Conservation (phyloP, 1,140 invertebrate species). For the Cheumatopsyche charites region DNA sequence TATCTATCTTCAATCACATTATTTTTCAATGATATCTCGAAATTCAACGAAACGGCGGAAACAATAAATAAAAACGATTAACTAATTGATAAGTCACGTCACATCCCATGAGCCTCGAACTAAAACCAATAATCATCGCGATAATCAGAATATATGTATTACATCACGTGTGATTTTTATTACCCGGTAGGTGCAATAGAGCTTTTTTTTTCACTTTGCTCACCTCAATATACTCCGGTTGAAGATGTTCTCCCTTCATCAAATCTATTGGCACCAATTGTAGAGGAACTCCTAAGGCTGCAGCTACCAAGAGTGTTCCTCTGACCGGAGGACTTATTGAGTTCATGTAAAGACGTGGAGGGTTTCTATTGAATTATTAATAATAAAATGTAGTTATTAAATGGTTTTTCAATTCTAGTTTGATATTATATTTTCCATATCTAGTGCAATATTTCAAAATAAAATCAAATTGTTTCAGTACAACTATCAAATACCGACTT, state of each 20-base stretch:
- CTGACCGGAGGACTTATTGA: constrained; percentile 61
- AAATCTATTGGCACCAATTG: constrained; percentile 63
- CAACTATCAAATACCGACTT: no score
- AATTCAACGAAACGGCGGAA: background rate
- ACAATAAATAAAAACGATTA: no score
- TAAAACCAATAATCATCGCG: no score
- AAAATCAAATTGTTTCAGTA: no score
- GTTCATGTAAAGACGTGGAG: constrained; percentile 42
- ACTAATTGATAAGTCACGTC: no score
- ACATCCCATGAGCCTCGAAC: no score
- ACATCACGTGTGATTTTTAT: no score
- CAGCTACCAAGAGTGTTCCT: constrained; percentile 60
- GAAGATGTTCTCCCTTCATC: constrained; percentile 61
- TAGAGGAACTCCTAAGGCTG: constrained; percentile 62
- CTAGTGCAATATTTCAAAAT: background rate
- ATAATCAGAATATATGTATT: no score
- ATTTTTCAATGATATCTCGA: background rate
- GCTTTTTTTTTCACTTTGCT: background rate
- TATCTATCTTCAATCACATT: background rate
- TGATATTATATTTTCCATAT: background rate
- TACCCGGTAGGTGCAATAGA: no score
- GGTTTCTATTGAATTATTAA: background rate
- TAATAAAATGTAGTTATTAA: no score
- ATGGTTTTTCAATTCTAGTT: no score
- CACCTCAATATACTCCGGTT: constrained; percentile 60